These are phyloP conservation scores for Bembecia ichneumoniformis DNA, from an alignment of 2,888 invertebrate species.

Conservation along the genomic window DNA sequence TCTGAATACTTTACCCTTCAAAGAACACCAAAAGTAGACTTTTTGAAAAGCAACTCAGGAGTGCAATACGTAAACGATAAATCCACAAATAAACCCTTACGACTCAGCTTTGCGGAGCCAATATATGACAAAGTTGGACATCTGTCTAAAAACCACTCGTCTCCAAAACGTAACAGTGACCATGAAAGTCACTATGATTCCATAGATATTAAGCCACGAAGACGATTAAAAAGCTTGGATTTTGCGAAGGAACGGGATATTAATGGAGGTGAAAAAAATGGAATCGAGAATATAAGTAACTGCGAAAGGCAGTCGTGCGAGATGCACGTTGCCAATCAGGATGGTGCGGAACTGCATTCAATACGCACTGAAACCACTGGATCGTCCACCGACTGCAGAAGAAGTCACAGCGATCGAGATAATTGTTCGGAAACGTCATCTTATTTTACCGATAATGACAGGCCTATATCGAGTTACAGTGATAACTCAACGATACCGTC, in stretches of 20 bases:
- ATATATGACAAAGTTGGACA: slow-evolving; percentile 64
- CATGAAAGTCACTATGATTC: slow-evolving; percentile 63
- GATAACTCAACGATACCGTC: slow-evolving; percentile 67
- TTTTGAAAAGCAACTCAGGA: slow-evolving; percentile 51
- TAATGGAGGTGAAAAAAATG: slow-evolving; percentile 43
- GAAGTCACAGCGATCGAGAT: slow-evolving; percentile 64
- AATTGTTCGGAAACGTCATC: slow-evolving; percentile 68
- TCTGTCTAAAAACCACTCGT: slow-evolving; percentile 51
- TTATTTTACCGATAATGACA: slow-evolving; percentile 63
- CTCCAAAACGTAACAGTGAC: slow-evolving; percentile 44
- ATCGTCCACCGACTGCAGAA: slow-evolving; percentile 56
- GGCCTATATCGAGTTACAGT: slow-evolving; percentile 66
- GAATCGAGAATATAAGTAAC: slow-evolving; percentile 47
- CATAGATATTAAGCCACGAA: slow-evolving; percentile 61
- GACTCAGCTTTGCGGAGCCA: slow-evolving; percentile 59
- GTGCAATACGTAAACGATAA: slow-evolving; percentile 46
- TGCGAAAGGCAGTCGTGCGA: slow-evolving; percentile 53
- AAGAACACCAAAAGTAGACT: slow-evolving; percentile 53
- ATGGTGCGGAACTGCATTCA: slow-evolving; percentile 61
- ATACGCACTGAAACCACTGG: slow-evolving; percentile 54
- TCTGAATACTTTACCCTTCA: slow-evolving; percentile 67
- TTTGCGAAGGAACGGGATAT: slow-evolving; percentile 41
- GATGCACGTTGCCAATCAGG: slow-evolving; percentile 47
- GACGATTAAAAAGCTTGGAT: slow-evolving; percentile 60
- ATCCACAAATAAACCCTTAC: slow-evolving; percentile 35